Percentiles rank a stretch among this genome's conserved stretches.
phyloP scores from a whole-genome alignment of 2,888 invertebrate species.

The Leptopilina myrica region DNA sequence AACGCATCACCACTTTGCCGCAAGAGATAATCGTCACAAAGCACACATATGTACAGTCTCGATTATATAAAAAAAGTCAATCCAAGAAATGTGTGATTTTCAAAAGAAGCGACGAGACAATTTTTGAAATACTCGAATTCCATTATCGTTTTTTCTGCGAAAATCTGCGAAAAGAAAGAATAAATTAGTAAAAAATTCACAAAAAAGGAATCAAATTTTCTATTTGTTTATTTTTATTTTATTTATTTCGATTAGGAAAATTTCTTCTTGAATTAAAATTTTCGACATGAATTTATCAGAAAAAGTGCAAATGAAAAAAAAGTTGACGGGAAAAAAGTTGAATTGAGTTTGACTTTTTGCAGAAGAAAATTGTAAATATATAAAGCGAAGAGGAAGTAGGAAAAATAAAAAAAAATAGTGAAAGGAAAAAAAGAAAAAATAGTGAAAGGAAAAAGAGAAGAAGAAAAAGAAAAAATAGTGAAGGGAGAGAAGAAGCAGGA shows the following conservation, averaged over 20 bases:
- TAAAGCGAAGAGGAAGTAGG: too few species aligned
- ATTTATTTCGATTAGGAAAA: too few species aligned
- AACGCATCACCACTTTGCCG: background rate
- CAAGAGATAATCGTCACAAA: conserved; percentile 5
- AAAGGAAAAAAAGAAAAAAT: background rate
- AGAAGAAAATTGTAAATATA: background rate
- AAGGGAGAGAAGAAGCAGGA: background rate
- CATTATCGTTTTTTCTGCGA: too few species aligned
- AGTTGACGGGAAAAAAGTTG: background rate
- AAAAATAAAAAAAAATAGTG: background rate
- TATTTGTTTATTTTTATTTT: too few species aligned
- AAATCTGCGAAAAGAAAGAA: too few species aligned
- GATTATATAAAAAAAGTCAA: too few species aligned
- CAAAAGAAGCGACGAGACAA: too few species aligned
- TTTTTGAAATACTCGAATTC: too few species aligned
- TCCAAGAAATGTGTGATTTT: background rate
- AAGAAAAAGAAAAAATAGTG: background rate
- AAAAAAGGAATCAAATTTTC: too few species aligned
- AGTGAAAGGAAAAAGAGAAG: background rate
- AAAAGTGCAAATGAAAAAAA: background rate
- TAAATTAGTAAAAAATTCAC: too few species aligned
- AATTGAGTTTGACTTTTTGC: background rate
- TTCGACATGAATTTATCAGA: too few species aligned
- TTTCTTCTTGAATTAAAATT: too few species aligned
- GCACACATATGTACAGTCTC: background rate